Evolutionary conservation across 2,797 vertebrate species (phyloP), one percentile per base, ranked within the genome.

Genomic region (Acipenser transmontanus): DNA sequence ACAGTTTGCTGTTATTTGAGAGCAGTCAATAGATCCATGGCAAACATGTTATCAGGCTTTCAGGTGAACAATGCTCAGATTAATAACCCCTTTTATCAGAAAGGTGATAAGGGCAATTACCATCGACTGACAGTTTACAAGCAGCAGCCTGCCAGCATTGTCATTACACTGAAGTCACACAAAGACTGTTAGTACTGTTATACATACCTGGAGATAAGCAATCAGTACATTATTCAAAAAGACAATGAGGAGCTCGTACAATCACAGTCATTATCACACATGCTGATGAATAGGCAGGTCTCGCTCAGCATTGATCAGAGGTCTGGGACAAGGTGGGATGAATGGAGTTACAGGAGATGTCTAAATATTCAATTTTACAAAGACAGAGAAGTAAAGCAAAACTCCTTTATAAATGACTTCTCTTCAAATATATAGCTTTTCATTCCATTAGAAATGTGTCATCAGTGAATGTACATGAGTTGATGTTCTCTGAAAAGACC

Each of bases 231-330:
- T 77, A 70, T 50, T 3, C 59, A 47, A 34, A 47, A 72, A 68
- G 72, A 77, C 62, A 78, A 73, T 77, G 17, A 68, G 0, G 4
- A 73, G 69, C 68, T 74, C 72, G 63, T 73, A 66, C 67, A 77
- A 77, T 80, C 34, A 48, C 34, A 7, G 2, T 62, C 77, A 78
- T 67, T 68, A 67, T 34, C 49, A 68, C 13, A 65, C 68, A 72
- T 76, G 34, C 34, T 69, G 74, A 71, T 0, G 64, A 59, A 66
- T 70, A 34, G 34, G 4, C 34, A 34, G 34, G 34, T 34, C 34
- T 34, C 34, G 4, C 34, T 34, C 34, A 34, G 34, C 34, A 34
- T 3, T 34, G 34, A 34, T 34, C 34, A 34, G 34, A 34, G 4
- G 34, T 34, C 34, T 34, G 34, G 34, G 34, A 34, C 34, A 34